phyloP scores from a whole-genome alignment of 2,797 vertebrate genomes.

The Momotus momota region DNA sequence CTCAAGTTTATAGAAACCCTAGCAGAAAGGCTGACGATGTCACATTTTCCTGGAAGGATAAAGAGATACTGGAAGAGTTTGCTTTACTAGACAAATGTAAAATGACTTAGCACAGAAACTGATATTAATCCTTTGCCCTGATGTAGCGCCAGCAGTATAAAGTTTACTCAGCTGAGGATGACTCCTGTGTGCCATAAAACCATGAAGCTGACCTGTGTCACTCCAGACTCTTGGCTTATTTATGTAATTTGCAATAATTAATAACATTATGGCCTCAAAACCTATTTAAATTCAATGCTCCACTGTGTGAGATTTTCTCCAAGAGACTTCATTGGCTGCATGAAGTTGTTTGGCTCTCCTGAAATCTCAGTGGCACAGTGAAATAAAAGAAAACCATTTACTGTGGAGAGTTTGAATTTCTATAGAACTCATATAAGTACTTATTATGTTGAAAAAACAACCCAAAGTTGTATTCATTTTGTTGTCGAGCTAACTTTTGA shows the following conservation, averaged over 20 bases:
- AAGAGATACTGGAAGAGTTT: neutral
- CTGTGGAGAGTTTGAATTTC: neutral
- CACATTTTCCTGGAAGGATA: conserved; percentile 17
- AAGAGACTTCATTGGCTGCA: neutral
- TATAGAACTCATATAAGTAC: neutral
- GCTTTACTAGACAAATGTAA: neutral
- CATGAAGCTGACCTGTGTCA: neutral
- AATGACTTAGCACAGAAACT: neutral
- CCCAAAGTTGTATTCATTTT: neutral
- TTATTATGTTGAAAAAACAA: neutral
- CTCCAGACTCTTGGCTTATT: neutral
- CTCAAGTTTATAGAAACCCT: neutral
- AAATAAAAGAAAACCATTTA: conserved; percentile 29
- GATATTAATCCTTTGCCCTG: neutral
- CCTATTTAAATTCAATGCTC: neutral
- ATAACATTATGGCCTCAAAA: neutral
- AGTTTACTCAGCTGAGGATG: neutral
- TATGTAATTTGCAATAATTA: neutral
- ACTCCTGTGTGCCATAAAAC: neutral
- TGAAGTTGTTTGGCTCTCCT: neutral
- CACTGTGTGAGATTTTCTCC: neutral
- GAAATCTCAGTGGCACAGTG: conserved; percentile 14
- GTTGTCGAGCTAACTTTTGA: neutral
- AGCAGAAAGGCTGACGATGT: neutral
- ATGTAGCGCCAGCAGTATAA: neutral